These are phyloP conservation scores for Tringa solitaria DNA, from an alignment of 2,113 vertebrate genomes.

Conservation along the genomic window DNA sequence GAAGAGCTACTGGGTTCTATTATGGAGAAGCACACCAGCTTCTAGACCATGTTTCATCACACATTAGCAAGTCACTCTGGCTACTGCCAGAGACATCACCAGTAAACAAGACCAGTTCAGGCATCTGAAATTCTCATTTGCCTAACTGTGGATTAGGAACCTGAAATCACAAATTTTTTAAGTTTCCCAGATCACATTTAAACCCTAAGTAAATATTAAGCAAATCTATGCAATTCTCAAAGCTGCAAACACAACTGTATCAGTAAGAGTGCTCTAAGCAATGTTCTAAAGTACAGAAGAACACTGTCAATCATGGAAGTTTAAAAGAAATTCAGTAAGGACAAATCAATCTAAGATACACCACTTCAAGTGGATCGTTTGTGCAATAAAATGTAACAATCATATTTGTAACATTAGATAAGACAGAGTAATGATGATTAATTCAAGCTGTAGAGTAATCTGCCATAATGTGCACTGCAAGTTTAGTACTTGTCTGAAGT, in stretches of 20 bases:
- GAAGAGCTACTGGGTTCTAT: neutral
- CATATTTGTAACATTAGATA: neutral
- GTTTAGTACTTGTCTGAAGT: neutral
- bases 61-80: fast-evolving
- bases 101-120: neutral
- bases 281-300: neutral
- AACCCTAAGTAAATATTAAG: neutral
- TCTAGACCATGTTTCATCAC: neutral
- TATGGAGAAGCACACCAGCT: neutral
- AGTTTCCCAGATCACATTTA: neutral
- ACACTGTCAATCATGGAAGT: neutral
- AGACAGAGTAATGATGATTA: neutral
- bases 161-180: neutral
- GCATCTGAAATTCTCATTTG: neutral
- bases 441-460: neutral
- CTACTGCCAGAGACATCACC: neutral
- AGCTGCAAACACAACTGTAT: neutral
- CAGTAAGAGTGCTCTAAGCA: neutral
- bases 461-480: neutral
- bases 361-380: neutral
- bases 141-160: neutral
- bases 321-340: neutral
- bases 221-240: neutral
- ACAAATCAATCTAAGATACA: neutral
- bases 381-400: neutral